Evolutionary conservation across 2,113 vertebrate species (phyloP), one percentile per base, ranked within the genome.

Genomic region (Otus sunia): DNA sequence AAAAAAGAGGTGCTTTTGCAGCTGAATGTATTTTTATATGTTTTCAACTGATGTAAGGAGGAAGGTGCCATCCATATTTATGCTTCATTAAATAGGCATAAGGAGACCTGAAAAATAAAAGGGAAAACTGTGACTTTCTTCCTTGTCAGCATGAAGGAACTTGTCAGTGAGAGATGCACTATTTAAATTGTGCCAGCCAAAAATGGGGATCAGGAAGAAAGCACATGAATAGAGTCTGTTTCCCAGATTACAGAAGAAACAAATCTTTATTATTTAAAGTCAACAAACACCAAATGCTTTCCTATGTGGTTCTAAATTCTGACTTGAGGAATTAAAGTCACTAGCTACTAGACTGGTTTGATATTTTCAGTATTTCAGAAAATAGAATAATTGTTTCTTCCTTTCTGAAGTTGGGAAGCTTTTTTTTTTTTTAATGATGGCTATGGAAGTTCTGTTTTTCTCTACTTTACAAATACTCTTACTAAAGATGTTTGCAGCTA

Each of bases 61-160:
- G 16, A 93, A 90, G 81, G 72, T 85, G 77, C 29, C 29, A 45
- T 90, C 86, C 74, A 56, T 91, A 94, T 93, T 96, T 88, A 80
- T 77, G 83, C 64, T 95, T 94, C 87, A 87, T 95, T 90, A 93
- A 86, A 94, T 94, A 91, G 94, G 53, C 58, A 85, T 87, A 85
- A 71, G 75, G 76, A 93, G 23, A 77, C 39, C 47, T 85, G 37
- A 47, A 94, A 91, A 92, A 63, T 68, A 50, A 69, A 95, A 83
- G 47, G 36, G 36, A 92, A 74, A 93, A 58, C 49, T 39, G 79
- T 18, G 73, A 11, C 64, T 62, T 63, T 78, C 3, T 82, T 71
- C 32, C 56, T 93, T 69, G 72, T 64, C 73, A 67, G 34, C 18
- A 18, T 29, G 75, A 90, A 84, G 62, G 60, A 74, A 53, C n/a